Evolutionary conservation across 2,797 vertebrate genomes (phyloP), one percentile per base, ranked within the genome.

Genomic region (Gorsachius magnificus): DNA sequence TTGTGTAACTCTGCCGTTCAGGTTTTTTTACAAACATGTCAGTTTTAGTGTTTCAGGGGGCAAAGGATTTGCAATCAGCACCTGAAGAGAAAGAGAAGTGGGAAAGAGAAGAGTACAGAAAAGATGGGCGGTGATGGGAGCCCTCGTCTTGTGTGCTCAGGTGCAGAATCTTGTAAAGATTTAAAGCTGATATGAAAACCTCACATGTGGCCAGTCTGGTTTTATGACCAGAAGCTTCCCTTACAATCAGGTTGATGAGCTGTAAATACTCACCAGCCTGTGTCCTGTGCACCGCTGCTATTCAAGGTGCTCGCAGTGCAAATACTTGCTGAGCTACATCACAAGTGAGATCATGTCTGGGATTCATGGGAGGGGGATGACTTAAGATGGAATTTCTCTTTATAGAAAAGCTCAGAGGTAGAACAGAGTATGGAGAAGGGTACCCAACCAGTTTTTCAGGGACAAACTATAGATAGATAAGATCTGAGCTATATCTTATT

Each of bases 41-140:
- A 54, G 65, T 65, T 93, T 94, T 96, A 96, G 96, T 96, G 96
- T 96, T 95, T 91, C 53, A 56, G 57, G 41, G 51, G 57, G 21
- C 19, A 85, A 93, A 68, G 64, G 16, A 50, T 69, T 86, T 90
- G 54, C 64, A 76, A n/a, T 61, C 35, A 70, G 80, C 22, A 60
- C 13, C 36, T 68, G 15, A 82, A 50, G 13, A 83, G 48, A 79
- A 89, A 64, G 35, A 74, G 43, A 80, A 69, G 29, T n/a, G 68
- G 53, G 35, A 84, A 93, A 79, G 53, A 75, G 50, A 68, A 69
- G 29, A 90, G 31, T 53, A 61, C 24, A 48, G 26, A 31, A 58
- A 89, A 79, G 41, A 74, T 13, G 17, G 16, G 50, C 7, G 3
- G 31, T 75, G 41, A 76, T 28, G 16, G 41, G 48, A 89, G 50